phyloP scores from a whole-genome alignment of 2,797 vertebrate species.

The Prunella strophiata region DNA sequence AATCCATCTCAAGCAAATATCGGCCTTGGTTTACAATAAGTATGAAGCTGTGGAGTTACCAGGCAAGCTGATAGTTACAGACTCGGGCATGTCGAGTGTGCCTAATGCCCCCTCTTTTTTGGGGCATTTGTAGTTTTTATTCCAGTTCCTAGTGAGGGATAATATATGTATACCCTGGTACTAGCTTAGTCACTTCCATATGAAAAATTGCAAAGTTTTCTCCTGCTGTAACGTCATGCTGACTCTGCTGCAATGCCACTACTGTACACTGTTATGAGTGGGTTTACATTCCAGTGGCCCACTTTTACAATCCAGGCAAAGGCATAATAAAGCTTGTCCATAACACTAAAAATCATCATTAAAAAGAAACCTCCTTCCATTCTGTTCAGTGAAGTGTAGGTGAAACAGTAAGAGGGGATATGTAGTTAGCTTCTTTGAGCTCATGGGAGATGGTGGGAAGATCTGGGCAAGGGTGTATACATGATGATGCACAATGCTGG shows the following conservation, averaged over 20 bases:
- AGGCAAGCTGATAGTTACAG: background rate
- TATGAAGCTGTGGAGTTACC: background rate
- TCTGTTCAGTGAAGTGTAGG: background rate
- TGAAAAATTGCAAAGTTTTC: background rate
- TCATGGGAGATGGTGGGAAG: background rate
- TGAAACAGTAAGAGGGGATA: background rate
- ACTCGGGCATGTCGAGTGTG: background rate
- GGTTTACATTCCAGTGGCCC: conserved; percentile 16
- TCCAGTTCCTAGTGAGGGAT: background rate
- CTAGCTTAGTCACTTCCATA: background rate
- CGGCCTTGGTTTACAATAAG: background rate
- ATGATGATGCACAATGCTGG: background rate
- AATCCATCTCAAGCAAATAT: background rate
- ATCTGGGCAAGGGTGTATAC: background rate
- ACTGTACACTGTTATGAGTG: background rate
- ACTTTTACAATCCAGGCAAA: background rate
- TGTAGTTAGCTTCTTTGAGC: background rate
- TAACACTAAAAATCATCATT: background rate
- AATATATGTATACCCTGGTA: background rate
- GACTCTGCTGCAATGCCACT: background rate
- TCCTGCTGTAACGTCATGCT: background rate
- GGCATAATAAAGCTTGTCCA: background rate
- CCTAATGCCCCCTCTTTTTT: background rate
- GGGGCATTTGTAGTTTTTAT: background rate
- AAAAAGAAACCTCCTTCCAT: background rate